These are phyloP conservation scores for Chrysotoxum bicinctum DNA, from an alignment of 2,888 invertebrate species.

Conservation along the genomic window DNA sequence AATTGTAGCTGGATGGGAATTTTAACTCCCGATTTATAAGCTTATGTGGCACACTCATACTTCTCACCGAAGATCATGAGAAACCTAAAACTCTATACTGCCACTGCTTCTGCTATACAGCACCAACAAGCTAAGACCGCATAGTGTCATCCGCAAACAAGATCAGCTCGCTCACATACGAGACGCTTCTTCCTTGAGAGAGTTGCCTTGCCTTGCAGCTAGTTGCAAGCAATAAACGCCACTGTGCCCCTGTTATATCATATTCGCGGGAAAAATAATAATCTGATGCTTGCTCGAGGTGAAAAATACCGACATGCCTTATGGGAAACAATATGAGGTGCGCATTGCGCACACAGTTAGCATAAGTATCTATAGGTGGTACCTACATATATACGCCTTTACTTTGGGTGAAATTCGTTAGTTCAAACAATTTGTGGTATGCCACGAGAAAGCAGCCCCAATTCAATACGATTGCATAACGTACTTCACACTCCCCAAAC, in stretches of 20 bases:
- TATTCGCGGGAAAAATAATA: constrained; percentile 67
- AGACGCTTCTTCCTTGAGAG: constrained; percentile 65
- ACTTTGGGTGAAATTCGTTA: constrained; percentile 44
- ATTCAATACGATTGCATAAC: constrained; percentile 33
- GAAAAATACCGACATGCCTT: constrained; percentile 52
- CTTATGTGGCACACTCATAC: constrained; percentile 28
- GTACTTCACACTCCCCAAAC: constrained; percentile 28
- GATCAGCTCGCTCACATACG: constrained; percentile 54
- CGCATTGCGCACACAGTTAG: constrained; percentile 20
- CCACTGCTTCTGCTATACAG: not conserved
- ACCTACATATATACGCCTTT: not conserved
- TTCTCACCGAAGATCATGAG: constrained; percentile 48
- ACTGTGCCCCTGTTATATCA: constrained; percentile 66
- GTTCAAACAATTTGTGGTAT: constrained; percentile 33
- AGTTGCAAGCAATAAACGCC: not conserved
- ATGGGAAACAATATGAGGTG: constrained; percentile 48
- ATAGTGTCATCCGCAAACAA: constrained; percentile 61
- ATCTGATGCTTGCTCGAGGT: constrained; percentile 48
- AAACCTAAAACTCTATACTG: constrained; percentile 25
- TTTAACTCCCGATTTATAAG: constrained; percentile 26
- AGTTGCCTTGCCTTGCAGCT: constrained; percentile 13
- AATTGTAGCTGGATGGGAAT: constrained; percentile 13
- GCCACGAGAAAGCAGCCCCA: constrained; percentile 45
- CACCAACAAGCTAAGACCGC: constrained; percentile 19
- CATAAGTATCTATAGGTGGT: not conserved